phyloP scores from a whole-genome alignment of 2,888 invertebrate species.

The Cosmorhoe ocellata region DNA sequence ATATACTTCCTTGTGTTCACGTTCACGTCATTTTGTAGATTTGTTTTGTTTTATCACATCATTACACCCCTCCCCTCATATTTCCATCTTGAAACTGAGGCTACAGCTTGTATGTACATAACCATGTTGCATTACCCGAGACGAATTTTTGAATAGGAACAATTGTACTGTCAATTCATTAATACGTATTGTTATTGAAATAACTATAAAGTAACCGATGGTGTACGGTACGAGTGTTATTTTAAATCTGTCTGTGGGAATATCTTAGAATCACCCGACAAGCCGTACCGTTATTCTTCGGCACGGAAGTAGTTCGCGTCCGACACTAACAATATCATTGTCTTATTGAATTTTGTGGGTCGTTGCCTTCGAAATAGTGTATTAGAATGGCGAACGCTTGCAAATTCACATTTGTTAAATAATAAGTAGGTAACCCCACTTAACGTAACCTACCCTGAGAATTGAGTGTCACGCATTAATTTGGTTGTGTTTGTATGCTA shows the following conservation, averaged over 20 bases:
- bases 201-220: conserved; percentile 4
- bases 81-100: not conserved
- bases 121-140: conserved; percentile 10
- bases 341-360: conserved; percentile 27
- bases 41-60: conserved; percentile 13
- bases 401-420: conserved; percentile 6
- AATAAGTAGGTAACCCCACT: not conserved
- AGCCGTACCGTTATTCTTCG: conserved; percentile 26
- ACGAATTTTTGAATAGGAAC: conserved; percentile 1
- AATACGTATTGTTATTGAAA: conserved; percentile 14
- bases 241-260: conserved; percentile 21
- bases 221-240: conserved; percentile 5
- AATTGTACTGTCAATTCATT: conserved; percentile 8
- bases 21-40: conserved; percentile 13
- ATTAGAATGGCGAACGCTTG: conserved; percentile 15
- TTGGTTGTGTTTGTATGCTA: conserved; percentile 25
- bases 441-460: conserved; percentile 5
- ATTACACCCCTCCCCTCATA: conserved; percentile 5
- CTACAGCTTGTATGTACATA: conserved; percentile 1
- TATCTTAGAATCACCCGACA: conserved; percentile 6
- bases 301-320: conserved; percentile 24
- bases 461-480: conserved; percentile 4
- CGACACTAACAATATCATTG: conserved; percentile 28
- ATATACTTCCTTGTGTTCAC: conserved; percentile 15
- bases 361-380: conserved; percentile 25